Conservation (phyloP, 1,140 invertebrate genomes). For the Apis mellifera region DNA sequence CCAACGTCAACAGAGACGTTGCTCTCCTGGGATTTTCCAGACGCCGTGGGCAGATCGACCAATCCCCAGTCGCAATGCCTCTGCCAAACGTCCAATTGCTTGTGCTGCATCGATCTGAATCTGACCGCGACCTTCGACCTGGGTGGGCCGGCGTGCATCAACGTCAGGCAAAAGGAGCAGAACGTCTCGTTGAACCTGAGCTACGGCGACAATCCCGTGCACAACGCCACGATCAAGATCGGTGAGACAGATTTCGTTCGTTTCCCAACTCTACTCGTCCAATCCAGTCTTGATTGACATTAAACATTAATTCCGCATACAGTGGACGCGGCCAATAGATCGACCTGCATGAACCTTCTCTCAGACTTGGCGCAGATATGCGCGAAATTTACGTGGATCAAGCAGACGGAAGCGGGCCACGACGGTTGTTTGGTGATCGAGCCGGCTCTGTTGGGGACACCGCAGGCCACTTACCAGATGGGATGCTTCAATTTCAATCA, state of each 20-base stretch:
- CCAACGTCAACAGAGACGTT: constrained; percentile 67
- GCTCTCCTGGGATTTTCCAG: constrained; percentile 74
- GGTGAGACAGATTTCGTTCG: constrained; percentile 65
- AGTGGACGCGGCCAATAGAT: constrained; percentile 77
- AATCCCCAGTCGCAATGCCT: constrained; percentile 78
- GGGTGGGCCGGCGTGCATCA: constrained; percentile 80
- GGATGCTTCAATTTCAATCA: constrained; percentile 82
- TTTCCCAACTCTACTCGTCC: neutral
- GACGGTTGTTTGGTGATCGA: constrained; percentile 81
- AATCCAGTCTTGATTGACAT: too few relatives aligned
- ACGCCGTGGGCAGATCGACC: constrained; percentile 71
- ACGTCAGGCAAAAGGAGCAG: constrained; percentile 79
- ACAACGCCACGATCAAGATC: constrained; percentile 80
- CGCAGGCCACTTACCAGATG: constrained; percentile 80
- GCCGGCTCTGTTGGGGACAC: constrained; percentile 79
- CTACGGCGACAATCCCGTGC: constrained; percentile 81
- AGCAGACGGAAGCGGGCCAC: constrained; percentile 69
- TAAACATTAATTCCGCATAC: neutral
- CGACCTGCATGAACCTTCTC: constrained; percentile 82
- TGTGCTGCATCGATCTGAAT: constrained; percentile 80
- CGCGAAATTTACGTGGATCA: constrained; percentile 80
- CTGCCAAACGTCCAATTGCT: constrained; percentile 76
- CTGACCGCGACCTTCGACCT: constrained; percentile 80
- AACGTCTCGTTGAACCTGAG: constrained; percentile 81
- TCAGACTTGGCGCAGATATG: constrained; percentile 82